Percentiles rank a stretch among this genome's conserved stretches.
These are phyloP conservation scores for Drosophila macrothrix DNA, from an alignment of 2,888 invertebrate genomes.

Conservation along the genomic window DNA sequence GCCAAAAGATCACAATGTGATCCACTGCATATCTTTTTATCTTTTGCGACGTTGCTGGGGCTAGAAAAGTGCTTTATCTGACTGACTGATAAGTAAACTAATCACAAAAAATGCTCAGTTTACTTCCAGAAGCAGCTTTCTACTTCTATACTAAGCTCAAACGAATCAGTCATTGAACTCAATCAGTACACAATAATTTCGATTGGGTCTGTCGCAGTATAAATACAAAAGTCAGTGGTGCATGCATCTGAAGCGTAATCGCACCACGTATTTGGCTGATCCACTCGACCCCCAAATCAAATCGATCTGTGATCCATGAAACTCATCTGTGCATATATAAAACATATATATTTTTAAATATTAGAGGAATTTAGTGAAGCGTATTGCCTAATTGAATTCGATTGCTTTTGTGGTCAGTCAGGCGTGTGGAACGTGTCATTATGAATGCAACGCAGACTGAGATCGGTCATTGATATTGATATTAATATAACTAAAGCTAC, in stretches of 20 bases:
- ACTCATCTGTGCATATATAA: constrained; percentile 1
- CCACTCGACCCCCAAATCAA: constrained; percentile 31
- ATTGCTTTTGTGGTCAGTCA: constrained; percentile 24
- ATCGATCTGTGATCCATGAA: constrained; percentile 47
- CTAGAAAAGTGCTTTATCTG: not conserved
- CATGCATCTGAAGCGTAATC: constrained; percentile 20
- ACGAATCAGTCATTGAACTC: constrained; percentile 9
- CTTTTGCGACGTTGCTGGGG: not conserved
- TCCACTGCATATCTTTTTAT: not conserved
- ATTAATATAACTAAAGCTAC: constrained; percentile 8
- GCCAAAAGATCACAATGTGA: not conserved
- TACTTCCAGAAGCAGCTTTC: not conserved
- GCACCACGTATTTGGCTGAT: constrained; percentile 7
- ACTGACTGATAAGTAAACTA: not conserved
- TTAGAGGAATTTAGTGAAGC: constrained; percentile 48
- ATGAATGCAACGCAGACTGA: not conserved
- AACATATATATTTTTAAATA: constrained; percentile 20
- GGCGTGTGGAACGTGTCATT: constrained; percentile 30
- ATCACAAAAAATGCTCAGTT: not conserved
- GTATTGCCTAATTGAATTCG: constrained; percentile 51
- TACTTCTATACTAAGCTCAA: not conserved
- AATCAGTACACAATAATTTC: not conserved
- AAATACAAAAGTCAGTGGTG: constrained; percentile 17
- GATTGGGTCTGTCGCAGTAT: not conserved
- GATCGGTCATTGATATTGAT: constrained; percentile 35